Evolutionary conservation across 2,797 vertebrate species (phyloP), one percentile per base, ranked within the genome.

Genomic region (Menidia menidia): DNA sequence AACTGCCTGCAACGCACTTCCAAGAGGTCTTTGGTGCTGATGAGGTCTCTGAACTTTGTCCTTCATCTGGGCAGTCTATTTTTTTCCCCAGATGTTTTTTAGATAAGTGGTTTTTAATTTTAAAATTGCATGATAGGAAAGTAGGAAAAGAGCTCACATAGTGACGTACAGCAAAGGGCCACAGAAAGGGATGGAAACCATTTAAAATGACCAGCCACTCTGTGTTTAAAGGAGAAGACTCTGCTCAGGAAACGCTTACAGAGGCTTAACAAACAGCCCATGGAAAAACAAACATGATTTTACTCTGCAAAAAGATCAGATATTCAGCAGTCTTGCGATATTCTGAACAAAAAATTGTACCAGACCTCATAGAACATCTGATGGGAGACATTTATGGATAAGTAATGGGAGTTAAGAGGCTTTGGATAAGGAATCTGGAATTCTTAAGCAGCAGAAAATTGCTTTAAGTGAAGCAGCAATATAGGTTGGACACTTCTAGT

Each of bases 401-500:
- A 71, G 68, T 69, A 83, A 66, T 67, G 61, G 75, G 63, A 76
- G 83, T 60, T 74, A 73, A 66, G 70, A 52, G 75, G 74, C 52
- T 67, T 56, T 70, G 60, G 58, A 73, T 59, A 52, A 25, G 71
- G 75, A 87, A 87, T 86, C 59, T 55, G 47, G 81, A 89, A 84
- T 77, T 80, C 71, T 75, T 80, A 88, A 81, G 68, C 55, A 82
- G 78, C 68, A 87, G 73, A 82, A 91, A 88, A 89, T 80, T 80
- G 75, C 64, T 83, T 91, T 85, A 60, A 77, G 80, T 80, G 74
- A 72, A 69, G 72, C 60, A 74, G 70, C 82, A 90, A 84, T 87
- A 86, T 77, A 81, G 85, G 78, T 76, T 82, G 89, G 88, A 88
- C 83, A 90, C 83, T 88, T 91, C 76, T 72, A 77, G 88, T 90